These are phyloP conservation scores for Zaprionus tsacasi DNA, from an alignment of 1,140 invertebrate species.

Conservation along the genomic window DNA sequence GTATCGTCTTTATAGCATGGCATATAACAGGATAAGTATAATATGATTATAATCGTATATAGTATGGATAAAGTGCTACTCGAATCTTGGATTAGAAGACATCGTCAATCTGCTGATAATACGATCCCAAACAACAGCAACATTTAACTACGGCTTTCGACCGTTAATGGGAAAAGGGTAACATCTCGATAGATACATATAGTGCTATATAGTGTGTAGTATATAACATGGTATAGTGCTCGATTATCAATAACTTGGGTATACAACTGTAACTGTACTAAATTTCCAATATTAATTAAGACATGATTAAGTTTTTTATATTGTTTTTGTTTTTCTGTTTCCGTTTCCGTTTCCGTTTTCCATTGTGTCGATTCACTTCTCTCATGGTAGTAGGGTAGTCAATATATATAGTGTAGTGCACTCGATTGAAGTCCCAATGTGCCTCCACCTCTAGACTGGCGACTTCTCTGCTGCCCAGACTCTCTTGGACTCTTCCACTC, in stretches of 20 bases:
- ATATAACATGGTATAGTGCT: not conserved
- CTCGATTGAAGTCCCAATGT: not conserved
- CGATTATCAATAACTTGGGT: not conserved
- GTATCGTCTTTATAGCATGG: slow-evolving; percentile 54
- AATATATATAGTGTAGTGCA: not conserved
- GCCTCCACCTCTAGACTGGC: not conserved
- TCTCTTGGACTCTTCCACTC: not conserved
- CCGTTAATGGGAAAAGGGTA: slow-evolving; percentile 23
- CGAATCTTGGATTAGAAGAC: slow-evolving; percentile 49
- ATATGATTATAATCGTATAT: slow-evolving; percentile 39
- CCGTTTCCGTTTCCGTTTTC: not conserved
- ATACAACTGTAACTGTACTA: slow-evolving; percentile 34
- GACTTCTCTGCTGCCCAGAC: not conserved
- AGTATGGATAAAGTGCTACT: slow-evolving; percentile 45
- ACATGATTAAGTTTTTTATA: slow-evolving; percentile 15
- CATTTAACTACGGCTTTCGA: slow-evolving; percentile 64
- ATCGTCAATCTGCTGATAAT: slow-evolving; percentile 63
- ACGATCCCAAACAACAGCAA: slow-evolving; percentile 84
- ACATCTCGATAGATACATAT: slow-evolving; percentile 10
- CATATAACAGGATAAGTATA: slow-evolving; percentile 27
- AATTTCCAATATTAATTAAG: slow-evolving; percentile 22
- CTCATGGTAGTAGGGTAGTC: slow-evolving; percentile 66
- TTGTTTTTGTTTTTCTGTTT: not conserved
- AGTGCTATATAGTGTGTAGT: slow-evolving; percentile 13
- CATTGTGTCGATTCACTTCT: slow-evolving; percentile 59